Evolutionary conservation across 30 jellyfish, hydroid and myxozoan genomes (phyloP).

Genomic region (Cassiopea xamachana): DNA sequence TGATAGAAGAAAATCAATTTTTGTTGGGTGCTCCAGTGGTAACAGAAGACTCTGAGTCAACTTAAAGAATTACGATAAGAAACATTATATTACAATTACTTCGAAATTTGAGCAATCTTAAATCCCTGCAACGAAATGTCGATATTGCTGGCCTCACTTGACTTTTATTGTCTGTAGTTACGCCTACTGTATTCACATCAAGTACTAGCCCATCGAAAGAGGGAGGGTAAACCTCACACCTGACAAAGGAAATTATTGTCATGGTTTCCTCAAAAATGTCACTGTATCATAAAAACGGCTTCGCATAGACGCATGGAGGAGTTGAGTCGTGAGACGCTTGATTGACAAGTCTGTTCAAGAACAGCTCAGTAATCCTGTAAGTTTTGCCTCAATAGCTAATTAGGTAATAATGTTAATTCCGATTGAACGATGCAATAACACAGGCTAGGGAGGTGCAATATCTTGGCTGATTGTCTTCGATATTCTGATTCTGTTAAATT

Average conservation of each 20-base stretch:
- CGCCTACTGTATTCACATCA: constrained; percentile 67
- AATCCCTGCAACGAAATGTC: constrained; percentile 40
- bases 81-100: constrained; percentile 11
- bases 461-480: constrained; percentile 28
- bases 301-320: constrained; percentile 33
- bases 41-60: background rate
- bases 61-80: background rate
- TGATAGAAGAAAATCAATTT: background rate
- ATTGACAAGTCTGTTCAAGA: constrained; percentile 56
- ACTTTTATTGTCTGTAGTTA: constrained; percentile 56
- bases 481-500: constrained; percentile 15
- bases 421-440: constrained; percentile 55
- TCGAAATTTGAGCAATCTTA: constrained; percentile 56
- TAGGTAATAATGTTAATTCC: constrained; percentile 53
- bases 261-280: constrained; percentile 54
- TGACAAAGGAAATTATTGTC: constrained; percentile 67
- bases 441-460: constrained; percentile 73
- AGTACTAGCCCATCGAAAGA: constrained; percentile 66
- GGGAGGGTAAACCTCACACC: constrained; percentile 82
- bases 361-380: constrained; percentile 48
- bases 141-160: constrained; percentile 83
- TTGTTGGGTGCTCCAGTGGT: background rate
- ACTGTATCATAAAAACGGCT: constrained; percentile 46
- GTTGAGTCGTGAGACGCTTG: constrained; percentile 51
- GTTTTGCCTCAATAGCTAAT: constrained; percentile 71